Conservation (phyloP, 2,888 invertebrate species). For the Lysandra bellargus region DNA sequence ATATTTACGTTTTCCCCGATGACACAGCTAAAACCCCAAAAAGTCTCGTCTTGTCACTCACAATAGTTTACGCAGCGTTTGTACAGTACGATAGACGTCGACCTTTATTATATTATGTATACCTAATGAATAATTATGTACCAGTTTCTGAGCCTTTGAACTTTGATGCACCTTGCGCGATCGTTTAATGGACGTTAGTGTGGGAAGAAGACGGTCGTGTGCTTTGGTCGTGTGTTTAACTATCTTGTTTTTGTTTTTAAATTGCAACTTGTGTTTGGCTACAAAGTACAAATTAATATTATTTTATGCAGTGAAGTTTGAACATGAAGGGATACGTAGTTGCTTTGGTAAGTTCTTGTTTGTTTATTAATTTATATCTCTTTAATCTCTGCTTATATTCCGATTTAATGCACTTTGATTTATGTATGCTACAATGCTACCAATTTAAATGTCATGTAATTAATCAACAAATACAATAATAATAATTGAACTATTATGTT, state of each 20-base stretch:
- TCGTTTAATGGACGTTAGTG: neutral
- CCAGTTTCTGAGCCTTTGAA: conserved; percentile 10
- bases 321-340: neutral
- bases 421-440: neutral
- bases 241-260: neutral
- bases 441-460: neutral
- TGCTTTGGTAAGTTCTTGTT: neutral
- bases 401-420: neutral
- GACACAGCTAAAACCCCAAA: neutral
- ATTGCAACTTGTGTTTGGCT: neutral
- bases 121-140: neutral
- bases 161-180: neutral
- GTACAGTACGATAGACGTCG: neutral
- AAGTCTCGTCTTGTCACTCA: neutral
- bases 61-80: neutral
- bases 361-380: neutral
- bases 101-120: neutral
- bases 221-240: neutral
- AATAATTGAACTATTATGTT: neutral
- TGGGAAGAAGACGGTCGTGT: neutral
- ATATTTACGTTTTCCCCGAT: neutral
- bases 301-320: neutral
- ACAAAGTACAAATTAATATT: too few relatives aligned
- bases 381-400: neutral
- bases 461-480: neutral